Evolutionary conservation across 2,888 invertebrate genomes (phyloP).

Genomic region (Plutella xylostella): DNA sequence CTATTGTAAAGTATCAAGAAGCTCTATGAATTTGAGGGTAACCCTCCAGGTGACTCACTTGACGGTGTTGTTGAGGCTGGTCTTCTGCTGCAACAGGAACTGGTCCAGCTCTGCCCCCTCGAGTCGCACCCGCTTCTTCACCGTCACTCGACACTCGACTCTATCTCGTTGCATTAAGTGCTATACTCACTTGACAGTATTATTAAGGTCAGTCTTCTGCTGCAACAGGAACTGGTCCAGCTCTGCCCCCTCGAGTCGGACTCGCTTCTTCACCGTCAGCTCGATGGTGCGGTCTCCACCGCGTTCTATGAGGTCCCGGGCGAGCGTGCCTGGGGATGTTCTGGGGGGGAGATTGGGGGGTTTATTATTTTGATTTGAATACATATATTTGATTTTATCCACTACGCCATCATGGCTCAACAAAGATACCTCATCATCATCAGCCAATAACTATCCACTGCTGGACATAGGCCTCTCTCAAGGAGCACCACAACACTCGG

Average conservation of each 20-base stretch:
- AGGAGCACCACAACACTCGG: too few relatives aligned
- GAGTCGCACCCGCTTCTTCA: slow-evolving; percentile 73
- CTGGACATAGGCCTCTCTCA: too few relatives aligned
- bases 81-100: slow-evolving; percentile 68
- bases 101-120: slow-evolving; percentile 79
- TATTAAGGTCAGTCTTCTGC: slow-evolving; percentile 36
- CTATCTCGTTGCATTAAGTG: neutral
- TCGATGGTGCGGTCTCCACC: slow-evolving; percentile 80
- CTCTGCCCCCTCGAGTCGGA: slow-evolving; percentile 76
- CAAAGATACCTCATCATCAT: too few relatives aligned
- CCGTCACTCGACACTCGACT: slow-evolving; percentile 47
- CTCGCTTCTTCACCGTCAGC: slow-evolving; percentile 73
- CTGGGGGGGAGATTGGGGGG: too few relatives aligned
- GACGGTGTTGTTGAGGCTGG: neutral
- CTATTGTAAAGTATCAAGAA: too few relatives aligned
- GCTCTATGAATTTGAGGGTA: too few relatives aligned
- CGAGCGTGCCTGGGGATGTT: slow-evolving; percentile 84
- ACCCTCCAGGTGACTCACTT: slow-evolving; percentile 3
- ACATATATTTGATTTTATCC: too few relatives aligned
- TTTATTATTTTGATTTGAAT: too few relatives aligned
- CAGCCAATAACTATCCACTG: too few relatives aligned
- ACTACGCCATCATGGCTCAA: too few relatives aligned
- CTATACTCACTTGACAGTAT: slow-evolving; percentile 7
- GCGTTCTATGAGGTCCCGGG: slow-evolving; percentile 82
- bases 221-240: slow-evolving; percentile 74